These are phyloP conservation scores for Serranochromis macrocephalus DNA, from an alignment of 2,113 vertebrate species.

Conservation along the genomic window DNA sequence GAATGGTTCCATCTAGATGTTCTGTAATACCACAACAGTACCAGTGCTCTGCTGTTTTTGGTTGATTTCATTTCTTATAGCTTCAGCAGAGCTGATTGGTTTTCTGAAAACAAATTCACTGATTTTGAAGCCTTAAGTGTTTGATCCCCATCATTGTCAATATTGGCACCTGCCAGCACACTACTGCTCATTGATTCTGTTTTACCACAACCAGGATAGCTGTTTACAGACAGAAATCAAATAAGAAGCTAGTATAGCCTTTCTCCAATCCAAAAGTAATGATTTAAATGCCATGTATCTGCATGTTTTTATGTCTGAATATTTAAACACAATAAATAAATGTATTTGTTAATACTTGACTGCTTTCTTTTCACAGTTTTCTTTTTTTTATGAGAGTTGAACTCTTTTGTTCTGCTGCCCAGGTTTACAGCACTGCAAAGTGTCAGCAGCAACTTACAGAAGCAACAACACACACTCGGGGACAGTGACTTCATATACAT, in stretches of 20 bases:
- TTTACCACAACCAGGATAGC: background rate
- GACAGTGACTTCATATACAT: conserved; percentile 5
- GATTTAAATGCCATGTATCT: background rate
- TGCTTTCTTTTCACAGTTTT: background rate
- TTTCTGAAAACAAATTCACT: background rate
- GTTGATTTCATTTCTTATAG: background rate
- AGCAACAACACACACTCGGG: background rate
- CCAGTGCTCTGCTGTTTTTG: background rate
- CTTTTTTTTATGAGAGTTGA: background rate
- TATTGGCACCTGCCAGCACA: background rate
- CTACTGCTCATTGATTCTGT: background rate
- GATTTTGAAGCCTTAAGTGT: background rate
- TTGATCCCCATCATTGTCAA: background rate
- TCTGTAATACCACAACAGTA: background rate
- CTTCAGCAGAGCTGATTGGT: background rate
- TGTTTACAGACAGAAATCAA: background rate
- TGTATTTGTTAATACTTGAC: background rate
- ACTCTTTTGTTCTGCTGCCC: background rate
- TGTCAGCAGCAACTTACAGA: background rate
- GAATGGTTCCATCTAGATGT: too few relatives aligned
- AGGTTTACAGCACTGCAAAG: background rate
- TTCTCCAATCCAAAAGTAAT: background rate
- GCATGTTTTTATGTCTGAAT: background rate
- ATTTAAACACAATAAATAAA: background rate
- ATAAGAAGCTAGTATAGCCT: background rate